Conservation (phyloP, 2,113 vertebrate genomes). For the Donacobius atricapilla region DNA sequence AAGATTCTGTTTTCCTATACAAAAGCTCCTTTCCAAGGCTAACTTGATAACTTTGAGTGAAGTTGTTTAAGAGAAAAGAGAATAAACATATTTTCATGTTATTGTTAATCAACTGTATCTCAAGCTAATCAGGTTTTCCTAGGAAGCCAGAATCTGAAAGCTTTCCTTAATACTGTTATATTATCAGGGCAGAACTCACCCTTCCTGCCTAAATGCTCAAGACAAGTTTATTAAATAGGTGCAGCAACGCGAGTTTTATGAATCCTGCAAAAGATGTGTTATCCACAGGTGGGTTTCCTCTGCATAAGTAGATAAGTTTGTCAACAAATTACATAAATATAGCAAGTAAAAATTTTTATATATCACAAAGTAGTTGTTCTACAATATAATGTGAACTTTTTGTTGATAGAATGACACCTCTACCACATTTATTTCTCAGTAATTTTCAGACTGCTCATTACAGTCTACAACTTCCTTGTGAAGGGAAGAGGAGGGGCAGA, state of each 20-base stretch:
- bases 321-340: neutral
- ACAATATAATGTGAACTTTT: neutral
- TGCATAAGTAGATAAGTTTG: neutral
- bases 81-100: neutral
- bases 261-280: neutral
- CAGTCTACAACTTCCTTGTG: neutral
- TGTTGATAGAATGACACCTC: neutral
- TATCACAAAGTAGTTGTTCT: neutral
- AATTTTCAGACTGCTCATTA: neutral
- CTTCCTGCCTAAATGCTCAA: neutral
- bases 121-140: neutral
- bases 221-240: neutral
- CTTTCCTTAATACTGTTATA: neutral
- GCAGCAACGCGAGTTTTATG: fast-evolving
- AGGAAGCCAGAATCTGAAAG: neutral
- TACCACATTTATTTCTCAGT: neutral
- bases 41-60: neutral
- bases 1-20: neutral
- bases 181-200: neutral
- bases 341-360: neutral
- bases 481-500: neutral
- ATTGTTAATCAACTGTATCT: neutral
- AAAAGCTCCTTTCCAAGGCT: neutral
- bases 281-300: neutral
- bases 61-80: neutral